A percentile compares a stretch with the other conserved stretches of the same genome.
Conservation (phyloP, 2,113 vertebrate genomes). For the Chionis minor region DNA sequence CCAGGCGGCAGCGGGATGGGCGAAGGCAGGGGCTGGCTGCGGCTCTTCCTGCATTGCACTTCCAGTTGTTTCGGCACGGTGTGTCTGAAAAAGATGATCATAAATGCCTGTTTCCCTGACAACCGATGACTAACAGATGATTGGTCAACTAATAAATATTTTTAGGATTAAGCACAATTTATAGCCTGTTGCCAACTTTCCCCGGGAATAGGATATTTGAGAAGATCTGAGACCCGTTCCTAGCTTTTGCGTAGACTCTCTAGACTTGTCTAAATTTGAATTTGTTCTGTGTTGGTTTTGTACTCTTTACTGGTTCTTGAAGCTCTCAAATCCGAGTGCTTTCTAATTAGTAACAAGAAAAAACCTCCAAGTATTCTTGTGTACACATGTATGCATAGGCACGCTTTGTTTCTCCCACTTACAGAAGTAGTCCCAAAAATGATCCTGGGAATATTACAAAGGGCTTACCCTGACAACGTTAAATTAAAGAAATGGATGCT, state of each 20-base stretch:
- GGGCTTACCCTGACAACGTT: not conserved
- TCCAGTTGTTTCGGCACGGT: not conserved
- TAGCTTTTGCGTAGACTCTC: not conserved
- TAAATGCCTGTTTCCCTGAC: slow-evolving; percentile 32
- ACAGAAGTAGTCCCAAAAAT: not conserved
- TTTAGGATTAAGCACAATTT: slow-evolving; percentile 32
- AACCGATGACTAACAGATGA: not conserved
- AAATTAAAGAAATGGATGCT: not conserved
- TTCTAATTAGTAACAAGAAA: not conserved
- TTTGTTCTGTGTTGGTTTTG: not conserved
- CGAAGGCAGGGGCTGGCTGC: too few species aligned
- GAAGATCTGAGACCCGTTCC: not conserved
- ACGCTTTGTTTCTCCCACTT: not conserved
- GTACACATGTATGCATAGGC: not conserved
- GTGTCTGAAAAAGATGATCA: not conserved
- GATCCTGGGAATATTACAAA: not conserved
- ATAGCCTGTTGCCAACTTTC: not conserved
- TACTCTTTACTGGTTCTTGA: not conserved
- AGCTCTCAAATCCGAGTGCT: not conserved
- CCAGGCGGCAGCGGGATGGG: too few species aligned
- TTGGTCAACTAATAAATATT: slow-evolving; percentile 33
- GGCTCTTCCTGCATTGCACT: not conserved
- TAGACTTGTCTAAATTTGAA: not conserved
- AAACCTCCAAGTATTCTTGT: fast-evolving
- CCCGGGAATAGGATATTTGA: not conserved